phyloP scores from a whole-genome alignment of 2,113 vertebrate genomes.

The Gnathonemus longibarbis region DNA sequence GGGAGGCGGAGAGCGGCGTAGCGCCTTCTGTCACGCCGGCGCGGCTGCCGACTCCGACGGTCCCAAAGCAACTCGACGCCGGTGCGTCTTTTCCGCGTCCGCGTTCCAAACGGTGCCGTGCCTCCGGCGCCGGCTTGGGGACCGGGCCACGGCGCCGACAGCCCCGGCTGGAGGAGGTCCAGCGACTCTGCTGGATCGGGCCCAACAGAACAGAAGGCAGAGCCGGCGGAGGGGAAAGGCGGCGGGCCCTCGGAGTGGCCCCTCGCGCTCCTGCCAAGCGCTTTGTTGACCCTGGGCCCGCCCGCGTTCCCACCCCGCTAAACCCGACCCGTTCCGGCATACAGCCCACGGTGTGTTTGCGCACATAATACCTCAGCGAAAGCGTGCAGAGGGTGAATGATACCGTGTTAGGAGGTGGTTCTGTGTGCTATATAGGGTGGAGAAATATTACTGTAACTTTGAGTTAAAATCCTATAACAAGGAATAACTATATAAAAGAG shows the following conservation, averaged over 20 bases:
- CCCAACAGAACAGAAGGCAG: slow-evolving; percentile 1
- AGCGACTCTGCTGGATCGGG: not conserved
- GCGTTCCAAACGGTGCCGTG: not conserved
- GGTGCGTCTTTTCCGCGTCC: not conserved
- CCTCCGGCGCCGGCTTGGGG: not conserved
- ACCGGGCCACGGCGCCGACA: not conserved
- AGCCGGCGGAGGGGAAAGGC: not conserved
- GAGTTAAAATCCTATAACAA: not conserved
- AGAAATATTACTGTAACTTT: not conserved
- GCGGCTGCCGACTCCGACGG: not conserved
- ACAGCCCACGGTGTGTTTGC: not conserved
- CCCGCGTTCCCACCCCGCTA: not conserved
- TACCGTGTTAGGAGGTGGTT: not conserved
- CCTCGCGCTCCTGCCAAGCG: not conserved
- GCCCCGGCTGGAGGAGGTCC: not conserved
- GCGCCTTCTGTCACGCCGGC: not conserved
- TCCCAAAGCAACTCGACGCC: not conserved
- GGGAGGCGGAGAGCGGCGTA: not conserved
- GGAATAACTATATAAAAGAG: not conserved
- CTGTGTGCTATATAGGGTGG: not conserved
- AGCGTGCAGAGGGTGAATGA: not conserved
- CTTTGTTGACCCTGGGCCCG: not conserved
- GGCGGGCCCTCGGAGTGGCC: not conserved
- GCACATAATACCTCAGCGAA: not conserved
- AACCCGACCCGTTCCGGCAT: not conserved